A percentile compares a stretch with the other conserved stretches of the same genome.
These are phyloP conservation scores for Pantherophis vulpinus DNA, from an alignment of 2,797 vertebrate genomes.

Conservation along the genomic window DNA sequence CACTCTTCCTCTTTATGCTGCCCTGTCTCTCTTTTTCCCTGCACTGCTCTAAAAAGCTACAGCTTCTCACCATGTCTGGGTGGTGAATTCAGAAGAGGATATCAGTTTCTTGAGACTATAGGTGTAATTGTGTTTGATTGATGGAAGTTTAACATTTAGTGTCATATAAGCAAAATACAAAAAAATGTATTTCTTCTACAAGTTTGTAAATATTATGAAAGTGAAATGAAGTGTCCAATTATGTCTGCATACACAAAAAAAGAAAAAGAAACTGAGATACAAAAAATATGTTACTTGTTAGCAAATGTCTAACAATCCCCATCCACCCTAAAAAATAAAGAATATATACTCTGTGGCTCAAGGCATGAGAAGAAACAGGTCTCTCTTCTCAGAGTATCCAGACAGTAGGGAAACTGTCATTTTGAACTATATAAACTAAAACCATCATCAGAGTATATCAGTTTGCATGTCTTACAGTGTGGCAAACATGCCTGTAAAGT, in stretches of 20 bases:
- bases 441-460: conserved; percentile 42
- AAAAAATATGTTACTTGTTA: conserved; percentile 60
- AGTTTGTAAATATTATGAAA: conserved; percentile 67
- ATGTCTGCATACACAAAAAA: conserved; percentile 58
- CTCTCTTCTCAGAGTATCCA: conserved; percentile 40
- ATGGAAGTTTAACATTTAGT: conserved; percentile 67
- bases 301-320: conserved; percentile 63
- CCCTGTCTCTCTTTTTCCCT: neutral
- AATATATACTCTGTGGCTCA: neutral
- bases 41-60: conserved; percentile 16
- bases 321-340: conserved; percentile 46
- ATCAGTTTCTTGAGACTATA: conserved; percentile 63
- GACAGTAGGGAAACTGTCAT: conserved; percentile 19
- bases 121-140: conserved; percentile 66
- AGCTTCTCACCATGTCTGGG: conserved; percentile 42
- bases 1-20: conserved; percentile 30
- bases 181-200: conserved; percentile 61
- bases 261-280: conserved; percentile 60
- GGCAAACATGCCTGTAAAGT: conserved; percentile 57
- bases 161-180: conserved; percentile 58
- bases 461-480: conserved; percentile 56
- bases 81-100: conserved; percentile 54
- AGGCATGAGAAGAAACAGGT: conserved; percentile 38
- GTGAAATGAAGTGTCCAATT: conserved; percentile 63
- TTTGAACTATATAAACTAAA: conserved; percentile 30